Percentiles rank a stretch among this genome's conserved stretches.
These are phyloP conservation scores for Aphelenchoides bicaudatus DNA, from an alignment of 2,888 invertebrate genomes.

Conservation along the genomic window DNA sequence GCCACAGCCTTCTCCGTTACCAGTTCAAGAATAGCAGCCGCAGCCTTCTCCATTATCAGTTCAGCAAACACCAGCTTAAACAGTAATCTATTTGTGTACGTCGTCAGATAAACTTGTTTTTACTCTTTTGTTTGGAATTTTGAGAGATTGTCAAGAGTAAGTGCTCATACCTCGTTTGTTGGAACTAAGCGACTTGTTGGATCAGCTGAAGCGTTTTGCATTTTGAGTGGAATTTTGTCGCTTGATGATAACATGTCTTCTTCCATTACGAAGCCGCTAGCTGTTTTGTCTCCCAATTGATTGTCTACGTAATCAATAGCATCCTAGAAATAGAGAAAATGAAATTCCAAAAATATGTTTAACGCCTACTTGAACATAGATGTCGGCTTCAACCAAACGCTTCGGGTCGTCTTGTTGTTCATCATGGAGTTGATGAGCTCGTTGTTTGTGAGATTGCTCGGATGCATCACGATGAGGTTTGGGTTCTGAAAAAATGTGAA, in stretches of 20 bases:
- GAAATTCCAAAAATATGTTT: too few species aligned
- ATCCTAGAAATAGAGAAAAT: too few species aligned
- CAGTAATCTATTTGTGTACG: neutral
- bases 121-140: neutral
- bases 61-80: neutral
- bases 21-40: neutral
- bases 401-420: conserved; percentile 36
- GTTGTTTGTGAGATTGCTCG: neutral
- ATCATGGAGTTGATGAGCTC: neutral
- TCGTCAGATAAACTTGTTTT: neutral
- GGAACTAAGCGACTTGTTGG: conserved; percentile 41
- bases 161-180: conserved; percentile 40
- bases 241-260: conserved; percentile 56
- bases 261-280: conserved; percentile 51
- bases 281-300: conserved; percentile 9
- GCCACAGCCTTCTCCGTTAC: neutral
- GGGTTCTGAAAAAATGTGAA: conserved; percentile 16
- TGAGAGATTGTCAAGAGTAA: neutral
- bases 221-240: conserved; percentile 18
- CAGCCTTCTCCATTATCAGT: neutral
- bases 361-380: too few species aligned
- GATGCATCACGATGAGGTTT: conserved; percentile 18
- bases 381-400: conserved; percentile 44
- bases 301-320: conserved; percentile 46
- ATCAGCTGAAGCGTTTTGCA: conserved; percentile 31